phyloP scores from a whole-genome alignment of 2,888 invertebrate species.

The Hyposoter dolosus region DNA sequence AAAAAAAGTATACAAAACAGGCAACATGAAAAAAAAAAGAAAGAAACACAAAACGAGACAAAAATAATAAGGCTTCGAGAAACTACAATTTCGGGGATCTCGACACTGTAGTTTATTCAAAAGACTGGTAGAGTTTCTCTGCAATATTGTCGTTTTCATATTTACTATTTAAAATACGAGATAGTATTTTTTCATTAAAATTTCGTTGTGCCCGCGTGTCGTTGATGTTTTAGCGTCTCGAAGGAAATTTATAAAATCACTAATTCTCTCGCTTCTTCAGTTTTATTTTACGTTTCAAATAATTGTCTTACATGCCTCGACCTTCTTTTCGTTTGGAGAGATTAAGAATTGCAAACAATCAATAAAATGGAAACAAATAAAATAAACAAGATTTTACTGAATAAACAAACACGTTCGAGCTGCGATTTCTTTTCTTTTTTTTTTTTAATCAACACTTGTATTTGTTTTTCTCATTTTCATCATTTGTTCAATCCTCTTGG shows the following conservation, averaged over 20 bases:
- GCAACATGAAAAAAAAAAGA: constrained; percentile 14
- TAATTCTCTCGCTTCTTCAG: constrained; percentile 46
- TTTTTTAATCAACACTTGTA: background rate
- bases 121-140: constrained; percentile 60
- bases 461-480: background rate
- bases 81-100: constrained; percentile 17
- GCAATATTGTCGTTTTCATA: constrained; percentile 28
- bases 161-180: constrained; percentile 34
- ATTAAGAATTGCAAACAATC: background rate
- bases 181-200: constrained; percentile 61
- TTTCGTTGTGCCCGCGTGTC: constrained; percentile 69
- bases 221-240: constrained; percentile 58
- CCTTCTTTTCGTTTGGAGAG: constrained; percentile 42
- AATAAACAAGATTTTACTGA: background rate
- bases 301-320: constrained; percentile 63
- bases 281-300: constrained; percentile 41
- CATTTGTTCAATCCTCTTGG: background rate
- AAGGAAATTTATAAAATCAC: constrained; percentile 7
- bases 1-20: constrained; percentile 13
- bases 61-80: background rate
- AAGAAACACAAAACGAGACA: background rate
- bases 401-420: constrained; percentile 19
- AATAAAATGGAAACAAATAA: constrained; percentile 1
- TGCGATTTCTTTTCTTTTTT: background rate
- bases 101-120: constrained; percentile 32